Evolutionary conservation across 2,888 invertebrate genomes (phyloP).

Genomic region (Heliconius ismenius): DNA sequence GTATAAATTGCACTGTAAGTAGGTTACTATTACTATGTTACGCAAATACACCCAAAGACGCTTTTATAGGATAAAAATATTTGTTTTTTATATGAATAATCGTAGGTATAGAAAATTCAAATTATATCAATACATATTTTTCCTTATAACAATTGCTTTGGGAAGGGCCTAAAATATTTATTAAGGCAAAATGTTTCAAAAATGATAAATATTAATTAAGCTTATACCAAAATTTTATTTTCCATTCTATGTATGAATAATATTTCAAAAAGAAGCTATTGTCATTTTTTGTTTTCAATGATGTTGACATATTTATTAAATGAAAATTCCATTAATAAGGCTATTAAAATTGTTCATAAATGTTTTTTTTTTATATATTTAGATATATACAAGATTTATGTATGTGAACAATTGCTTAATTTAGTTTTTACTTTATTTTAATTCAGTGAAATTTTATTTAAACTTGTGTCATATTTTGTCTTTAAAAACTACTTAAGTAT

Average conservation of each 20-base stretch:
- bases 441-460: not conserved
- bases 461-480: not conserved
- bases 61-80: conserved; percentile 51
- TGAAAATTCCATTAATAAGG: not conserved
- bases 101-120: not conserved
- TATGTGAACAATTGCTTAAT: not conserved
- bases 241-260: not conserved
- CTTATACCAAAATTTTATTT: too few species aligned
- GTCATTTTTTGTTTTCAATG: not conserved
- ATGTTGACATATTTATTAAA: not conserved
- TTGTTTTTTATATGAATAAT: conserved; percentile 31
- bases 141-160: not conserved
- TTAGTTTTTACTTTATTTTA: not conserved
- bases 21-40: conserved; percentile 39
- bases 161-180: not conserved
- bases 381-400: not conserved
- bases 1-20: conserved; percentile 46
- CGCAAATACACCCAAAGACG: conserved; percentile 57
- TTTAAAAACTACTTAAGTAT: not conserved
- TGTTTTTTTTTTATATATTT: not conserved
- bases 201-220: too few species aligned
- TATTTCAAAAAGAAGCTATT: not conserved
- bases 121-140: conserved; percentile 1
- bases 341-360: not conserved
- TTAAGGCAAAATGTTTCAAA: not conserved